Evolutionary conservation across 1,140 invertebrate genomes (phyloP), one percentile per base, ranked within the genome.

Genomic region (Belonocnema kinseyi): DNA sequence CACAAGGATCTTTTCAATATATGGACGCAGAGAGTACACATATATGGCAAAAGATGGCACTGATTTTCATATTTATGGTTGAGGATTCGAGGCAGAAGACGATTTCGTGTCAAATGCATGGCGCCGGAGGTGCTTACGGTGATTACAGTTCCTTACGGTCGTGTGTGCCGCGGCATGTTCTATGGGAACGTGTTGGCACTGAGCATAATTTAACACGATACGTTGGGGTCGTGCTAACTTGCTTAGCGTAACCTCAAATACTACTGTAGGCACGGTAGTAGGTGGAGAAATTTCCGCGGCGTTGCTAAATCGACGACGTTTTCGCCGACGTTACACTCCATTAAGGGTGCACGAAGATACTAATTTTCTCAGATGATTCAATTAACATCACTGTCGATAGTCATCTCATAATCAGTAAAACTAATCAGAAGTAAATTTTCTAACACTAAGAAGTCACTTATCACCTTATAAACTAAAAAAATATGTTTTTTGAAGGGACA

Each of bases 161-260:
- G 77, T 78, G 74, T 82, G 56, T 81, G 81, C 61, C 70, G 50
- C 51, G 51, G 80, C 80, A 82, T 79, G 76, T 81, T 80, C 73
- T 74, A 70, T 46, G 72, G 26, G 66, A 80, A 72, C 77, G 77
- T 85, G 81, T 85, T 83, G 83, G 84, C 86, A 87, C 85, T 88
- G 84, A 90, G 89, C 88, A 91, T 91, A 92, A 92, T 92, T 91
- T 90, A 91, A 91, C 89, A 87, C 86, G 90, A 91, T 92, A 90
- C 90, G 88, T 85, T 87, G 87, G 89, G 90, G 91, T 91, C 88
- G 88, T 90, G 89, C 89, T 92, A 91, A 92, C 89, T 91, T 91
- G 89, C 88, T 91, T 91, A 91, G 88, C 87, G 86, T 83, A 90
- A 91, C 90, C 90, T 91, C 91, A 91, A 92, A 91, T 90, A 89